Evolutionary conservation across 1,140 invertebrate species (phyloP).

Genomic region (Drosophila erecta): DNA sequence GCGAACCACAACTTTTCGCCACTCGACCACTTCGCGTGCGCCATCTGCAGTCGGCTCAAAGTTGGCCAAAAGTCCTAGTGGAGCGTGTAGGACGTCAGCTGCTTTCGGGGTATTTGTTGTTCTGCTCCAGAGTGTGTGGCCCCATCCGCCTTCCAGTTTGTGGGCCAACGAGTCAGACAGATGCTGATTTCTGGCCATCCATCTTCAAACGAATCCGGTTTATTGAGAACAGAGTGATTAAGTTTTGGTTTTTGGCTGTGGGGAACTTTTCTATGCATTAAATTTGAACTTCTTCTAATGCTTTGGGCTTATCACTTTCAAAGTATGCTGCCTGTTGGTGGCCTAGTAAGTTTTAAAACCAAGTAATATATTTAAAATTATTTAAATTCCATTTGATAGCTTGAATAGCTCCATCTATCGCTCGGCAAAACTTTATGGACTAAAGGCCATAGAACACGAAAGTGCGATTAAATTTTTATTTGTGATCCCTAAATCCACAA

Average conservation of each 20-base stretch:
- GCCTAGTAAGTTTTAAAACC: no score
- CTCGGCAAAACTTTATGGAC: neutral
- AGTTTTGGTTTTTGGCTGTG: conserved; percentile 12
- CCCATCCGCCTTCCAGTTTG: conserved; percentile 11
- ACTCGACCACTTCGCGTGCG: conserved; percentile 58
- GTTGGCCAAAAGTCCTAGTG: conserved; percentile 64
- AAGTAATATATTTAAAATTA: no score
- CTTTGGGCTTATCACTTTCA: neutral
- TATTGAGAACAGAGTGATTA: conserved; percentile 21
- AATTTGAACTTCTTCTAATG: neutral
- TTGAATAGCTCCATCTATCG: neutral
- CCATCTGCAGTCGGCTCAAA: conserved; percentile 60
- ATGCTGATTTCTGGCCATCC: conserved; percentile 58
- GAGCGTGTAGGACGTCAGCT: conserved; percentile 72
- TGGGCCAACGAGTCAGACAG: conserved; percentile 54
- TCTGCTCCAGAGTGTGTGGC: conserved; percentile 18
- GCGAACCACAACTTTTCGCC: conserved; percentile 14
- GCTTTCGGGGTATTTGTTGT: conserved; percentile 22
- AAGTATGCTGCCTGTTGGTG: neutral
- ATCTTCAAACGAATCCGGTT: conserved; percentile 14
- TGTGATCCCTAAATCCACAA: conserved; percentile 2
- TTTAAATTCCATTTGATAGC: no score
- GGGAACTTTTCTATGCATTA: neutral
- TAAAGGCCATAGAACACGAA: neutral
- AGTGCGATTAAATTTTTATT: conserved; percentile 12